A percentile compares a stretch with the other conserved stretches of the same genome.
phyloP scores from a whole-genome alignment of 1,140 invertebrate species.

The Papilio machaon region DNA sequence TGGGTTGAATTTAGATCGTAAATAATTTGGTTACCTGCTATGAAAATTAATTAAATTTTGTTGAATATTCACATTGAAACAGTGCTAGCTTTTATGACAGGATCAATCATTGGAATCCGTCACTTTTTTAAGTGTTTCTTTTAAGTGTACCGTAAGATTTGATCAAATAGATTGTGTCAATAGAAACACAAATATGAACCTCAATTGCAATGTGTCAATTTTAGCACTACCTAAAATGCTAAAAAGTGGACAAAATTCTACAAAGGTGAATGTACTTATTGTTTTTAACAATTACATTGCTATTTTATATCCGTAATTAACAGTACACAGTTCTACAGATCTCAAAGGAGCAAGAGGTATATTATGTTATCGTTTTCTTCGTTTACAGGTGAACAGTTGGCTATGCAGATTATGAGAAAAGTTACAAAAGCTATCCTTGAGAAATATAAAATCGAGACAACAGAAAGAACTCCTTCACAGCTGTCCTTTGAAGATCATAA shows the following conservation, averaged over 20 bases:
- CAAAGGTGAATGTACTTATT: not conserved
- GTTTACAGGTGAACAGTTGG: conserved; percentile 66
- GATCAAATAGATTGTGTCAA: not conserved
- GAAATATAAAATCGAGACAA: conserved; percentile 56
- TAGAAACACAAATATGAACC: not conserved
- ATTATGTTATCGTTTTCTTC: too few relatives aligned
- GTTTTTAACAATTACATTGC: not conserved
- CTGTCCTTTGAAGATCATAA: conserved; percentile 59
- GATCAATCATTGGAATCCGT: not conserved
- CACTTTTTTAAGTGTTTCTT: not conserved
- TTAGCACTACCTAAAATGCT: not conserved
- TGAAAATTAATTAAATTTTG: too few relatives aligned
- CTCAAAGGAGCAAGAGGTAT: too few relatives aligned
- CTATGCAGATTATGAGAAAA: conserved; percentile 56
- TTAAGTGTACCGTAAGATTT: not conserved
- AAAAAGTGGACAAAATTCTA: not conserved
- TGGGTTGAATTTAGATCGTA: too few relatives aligned
- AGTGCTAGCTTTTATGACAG: too few relatives aligned
- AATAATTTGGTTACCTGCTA: too few relatives aligned
- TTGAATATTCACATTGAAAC: too few relatives aligned
- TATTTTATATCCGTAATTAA: not conserved
- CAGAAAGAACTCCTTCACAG: conserved; percentile 50
- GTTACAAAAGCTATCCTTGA: conserved; percentile 54
- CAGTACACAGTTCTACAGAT: not conserved
- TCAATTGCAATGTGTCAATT: not conserved